Evolutionary conservation across 2,113 vertebrate species (phyloP), one percentile per base, ranked within the genome.

Genomic region (Symphodus melops): DNA sequence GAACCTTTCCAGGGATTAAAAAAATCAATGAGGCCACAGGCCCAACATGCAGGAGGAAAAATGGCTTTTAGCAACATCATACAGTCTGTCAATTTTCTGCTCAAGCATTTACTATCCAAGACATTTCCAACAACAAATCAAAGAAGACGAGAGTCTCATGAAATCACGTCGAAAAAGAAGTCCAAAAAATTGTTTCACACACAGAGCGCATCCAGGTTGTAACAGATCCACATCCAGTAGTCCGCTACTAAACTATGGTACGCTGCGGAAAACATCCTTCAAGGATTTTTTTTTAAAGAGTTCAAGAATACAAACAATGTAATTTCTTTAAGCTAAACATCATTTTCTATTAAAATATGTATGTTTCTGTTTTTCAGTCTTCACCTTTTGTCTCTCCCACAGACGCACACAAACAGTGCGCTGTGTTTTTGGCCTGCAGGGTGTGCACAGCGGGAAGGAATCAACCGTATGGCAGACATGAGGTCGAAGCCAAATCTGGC

Each of bases 391-490:
- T 14, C 20, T 25, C 21, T 39, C 37, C 76, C 72, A 72, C 64
- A 72, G 75, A 68, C 21, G 51, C 74, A 63, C n/a, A 73, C 58
- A 78, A 59, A 67, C 20, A 25, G 78, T 85, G 82, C n/a, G 66
- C 75, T 69, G 91, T 79, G 85, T 89, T 83, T 90, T 89, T 88
- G 90, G 88, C 88, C 90, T 88, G 86, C 83, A 88, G 90, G 84
- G 84, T 83, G 80, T 82, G 78, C 87, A 87, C 87, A 88, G 86
- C 64, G 85, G 94, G 92, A 91, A 84, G 81, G 84, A 84, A 86
- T 83, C 86, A 87, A 79, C 91, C 91, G 89, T 89, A 91, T 90
- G 91, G 87, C 80, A 87, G 88, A 86, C 87, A 88, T 68, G 74
- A 81, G 79, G 80, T 81, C 53, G 37, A 73, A 79, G 90, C 89